Percentiles rank a stretch among this genome's conserved stretches.
phyloP scores from a whole-genome alignment of 2,888 invertebrate species.

The Hirudinaria manillensis region DNA sequence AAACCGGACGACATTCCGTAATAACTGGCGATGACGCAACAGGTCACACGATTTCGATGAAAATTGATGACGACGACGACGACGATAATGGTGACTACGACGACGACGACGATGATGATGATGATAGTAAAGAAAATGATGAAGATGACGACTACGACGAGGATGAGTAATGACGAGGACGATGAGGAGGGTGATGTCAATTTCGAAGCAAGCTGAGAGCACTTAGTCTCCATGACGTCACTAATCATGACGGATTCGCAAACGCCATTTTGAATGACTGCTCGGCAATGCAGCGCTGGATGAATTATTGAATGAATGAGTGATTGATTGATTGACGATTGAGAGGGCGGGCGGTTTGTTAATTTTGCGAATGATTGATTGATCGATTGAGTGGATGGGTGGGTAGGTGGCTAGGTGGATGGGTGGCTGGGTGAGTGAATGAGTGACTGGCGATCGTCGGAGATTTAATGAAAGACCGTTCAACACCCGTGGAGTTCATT shows the following conservation, averaged over 20 bases:
- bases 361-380: no score
- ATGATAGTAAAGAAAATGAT: slow-evolving; percentile 8
- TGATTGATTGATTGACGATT: not conserved
- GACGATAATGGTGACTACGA: slow-evolving; percentile 19
- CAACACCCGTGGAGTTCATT: no score
- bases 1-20: no score
- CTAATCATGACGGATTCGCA: slow-evolving; percentile 7
- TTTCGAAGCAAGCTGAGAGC: not conserved
- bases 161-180: not conserved
- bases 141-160: not conserved
- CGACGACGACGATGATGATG: slow-evolving; percentile 18
- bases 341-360: no score
- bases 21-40: not conserved
- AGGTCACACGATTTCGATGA: not conserved
- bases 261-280: slow-evolving; percentile 4
- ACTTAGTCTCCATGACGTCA: not conserved
- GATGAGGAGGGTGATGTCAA: not conserved
- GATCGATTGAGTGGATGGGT: no score
- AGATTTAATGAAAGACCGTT: no score
- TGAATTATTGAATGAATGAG: not conserved
- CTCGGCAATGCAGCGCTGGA: not conserved
- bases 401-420: no score
- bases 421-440: no score
- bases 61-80: slow-evolving; percentile 18
- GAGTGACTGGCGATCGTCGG: no score